Base-by-base conservation (phyloP, 2,113 vertebrate genomes). In the Corynorhinus townsendii region DNA sequence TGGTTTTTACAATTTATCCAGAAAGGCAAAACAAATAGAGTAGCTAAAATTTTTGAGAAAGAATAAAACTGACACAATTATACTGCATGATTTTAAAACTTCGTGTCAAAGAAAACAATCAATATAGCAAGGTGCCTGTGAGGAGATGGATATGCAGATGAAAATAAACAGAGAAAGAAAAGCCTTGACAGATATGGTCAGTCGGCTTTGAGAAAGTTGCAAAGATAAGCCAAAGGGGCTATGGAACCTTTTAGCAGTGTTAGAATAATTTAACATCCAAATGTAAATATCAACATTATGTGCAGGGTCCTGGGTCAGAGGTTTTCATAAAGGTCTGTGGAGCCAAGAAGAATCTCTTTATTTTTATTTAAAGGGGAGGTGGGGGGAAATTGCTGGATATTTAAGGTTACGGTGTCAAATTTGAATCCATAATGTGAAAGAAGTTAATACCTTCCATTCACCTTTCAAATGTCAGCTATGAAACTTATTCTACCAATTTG, bases 1-100 rank as follows among this genome's bases (percentile, higher is more conserved):
- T 3, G 26, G 14, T 0, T 49, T 59, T 47, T 69, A 88, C 38
- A 72, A 73, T 30, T 35, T 56, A 72, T 15, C 28, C 38, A 19
- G 17, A 64, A 93, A 38, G 14, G 19, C 5, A 22, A 79, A 73
- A 59, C 59, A 73, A 59, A 92, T 28, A 40, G 11, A 56, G 45
- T 85, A 79, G 28, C n/a, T 24, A 69, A 84, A 54, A 79, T 71
- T 62, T 89, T 66, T 77, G 38, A 72, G 62, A 72, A 89, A 84
- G 11, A 64, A 45, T 49, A 83, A n/a, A 49, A 7, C 35, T 64
- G 22, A 7, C 89, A 15, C 4, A 79, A 72, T 71, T 72, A 79
- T 19, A 54, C 3, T 33, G 20, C 8, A 59, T 77, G 28, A 49
- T 26, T 66, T 85, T 85, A 93, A 93, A 24, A 12, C 24, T 43